Base-by-base conservation (phyloP, 2,797 vertebrate species). In the Ataeniobius toweri region DNA sequence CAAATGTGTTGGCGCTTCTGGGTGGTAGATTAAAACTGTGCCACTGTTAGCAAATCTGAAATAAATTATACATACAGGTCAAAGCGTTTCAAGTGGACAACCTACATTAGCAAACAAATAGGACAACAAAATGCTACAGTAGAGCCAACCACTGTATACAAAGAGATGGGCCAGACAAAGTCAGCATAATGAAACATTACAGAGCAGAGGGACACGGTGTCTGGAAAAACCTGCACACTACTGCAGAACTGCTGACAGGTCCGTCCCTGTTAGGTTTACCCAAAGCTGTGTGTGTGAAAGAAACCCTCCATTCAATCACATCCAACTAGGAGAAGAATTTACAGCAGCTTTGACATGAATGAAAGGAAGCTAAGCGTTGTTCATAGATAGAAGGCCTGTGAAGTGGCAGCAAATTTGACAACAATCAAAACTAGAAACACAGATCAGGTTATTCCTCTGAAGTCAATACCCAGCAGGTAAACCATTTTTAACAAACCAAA, bases 191-290 rank as follows among this genome's bases (percentile, higher is more conserved):
- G 82, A 79, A 83, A 76, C 84, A 84, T 82, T 46, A 89, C 84
- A 51, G 89, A 85, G 56, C 28, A 83, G 85, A 59, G 86, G 85
- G 78, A 87, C 83, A 83, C 81, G 63, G 82, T 80, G 86, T 87
- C 78, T 84, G 85, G 83, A 88, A 91, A 71, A 85, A 82, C 73
- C 76, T 80, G 31, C 77, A 79, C 79, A 82, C 86, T 59, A 75
- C 55, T 75, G 84, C 77, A 94, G 91, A 94, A 95, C 86, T 94
- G 93, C 95, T 96, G 94, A 95, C 93, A 81, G 79, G 89, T 83
- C 86, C 76, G 91, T 92, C 88, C 84, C 85, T 74, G 86, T 46
- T 58, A 87, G 87, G 82, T 86, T 93, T 90, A 91, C 87, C 86
- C 87, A 88, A 77, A 90, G 85, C 86, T 69, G 65, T 70, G 78